Percentiles rank a stretch among this genome's conserved stretches.
Conservation (phyloP, 2,113 vertebrate species). For the Clarias gariepinus region DNA sequence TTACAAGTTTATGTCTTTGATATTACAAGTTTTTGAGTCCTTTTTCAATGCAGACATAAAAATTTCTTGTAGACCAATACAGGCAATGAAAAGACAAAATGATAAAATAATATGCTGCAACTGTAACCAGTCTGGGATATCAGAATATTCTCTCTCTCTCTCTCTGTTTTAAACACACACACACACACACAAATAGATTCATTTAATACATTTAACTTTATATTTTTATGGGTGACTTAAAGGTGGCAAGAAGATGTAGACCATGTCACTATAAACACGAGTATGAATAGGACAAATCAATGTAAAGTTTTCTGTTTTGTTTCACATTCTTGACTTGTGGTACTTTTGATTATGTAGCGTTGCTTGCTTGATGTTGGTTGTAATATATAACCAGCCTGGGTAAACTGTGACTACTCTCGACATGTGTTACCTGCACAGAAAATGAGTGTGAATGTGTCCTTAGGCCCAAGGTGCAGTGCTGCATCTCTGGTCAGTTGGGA, state of each 20-base stretch:
- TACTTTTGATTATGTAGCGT: background rate
- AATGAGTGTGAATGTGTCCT: constrained; percentile 60
- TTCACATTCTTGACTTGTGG: background rate
- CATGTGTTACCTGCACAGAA: background rate
- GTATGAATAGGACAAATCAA: background rate
- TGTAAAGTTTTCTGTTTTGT: background rate
- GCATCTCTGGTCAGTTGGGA: constrained; percentile 99
- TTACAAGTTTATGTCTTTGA: background rate
- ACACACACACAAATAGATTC: background rate
- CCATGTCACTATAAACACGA: background rate
- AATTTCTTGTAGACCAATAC: background rate
- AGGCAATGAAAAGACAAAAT: background rate
- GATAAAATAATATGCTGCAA: background rate
- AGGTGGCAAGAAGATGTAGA: background rate
- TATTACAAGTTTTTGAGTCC: background rate
- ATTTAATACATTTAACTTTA: background rate
- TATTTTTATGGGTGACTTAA: background rate
- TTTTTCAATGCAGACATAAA: background rate
- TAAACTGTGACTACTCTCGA: background rate
- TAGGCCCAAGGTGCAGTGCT: constrained; percentile 99
- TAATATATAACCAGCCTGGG: no score
- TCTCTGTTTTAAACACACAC: background rate
- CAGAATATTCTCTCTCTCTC: background rate
- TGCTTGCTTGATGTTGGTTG: background rate
- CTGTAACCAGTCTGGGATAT: background rate